Conservation (phyloP, 2,888 invertebrate species). For the Globia sparganii region DNA sequence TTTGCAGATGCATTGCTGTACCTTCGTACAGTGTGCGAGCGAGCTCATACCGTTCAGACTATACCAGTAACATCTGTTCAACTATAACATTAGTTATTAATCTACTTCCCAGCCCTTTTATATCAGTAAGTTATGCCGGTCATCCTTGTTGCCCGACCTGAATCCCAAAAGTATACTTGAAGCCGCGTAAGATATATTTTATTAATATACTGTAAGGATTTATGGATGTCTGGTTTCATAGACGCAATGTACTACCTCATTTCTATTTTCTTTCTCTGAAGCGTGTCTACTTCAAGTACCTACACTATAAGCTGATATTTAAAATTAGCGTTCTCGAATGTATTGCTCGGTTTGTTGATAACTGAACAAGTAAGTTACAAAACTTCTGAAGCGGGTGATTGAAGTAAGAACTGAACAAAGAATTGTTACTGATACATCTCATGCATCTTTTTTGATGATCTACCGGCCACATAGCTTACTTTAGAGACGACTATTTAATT, state of each 20-base stretch:
- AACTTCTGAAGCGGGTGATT: conserved; percentile 40
- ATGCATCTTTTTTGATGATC: conserved; percentile 22
- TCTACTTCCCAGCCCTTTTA: conserved; percentile 20
- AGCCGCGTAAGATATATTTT: conserved; percentile 16
- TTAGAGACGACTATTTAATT: conserved; percentile 11
- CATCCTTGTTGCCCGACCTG: not conserved
- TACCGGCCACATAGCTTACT: not conserved
- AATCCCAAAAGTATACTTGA: conserved; percentile 19
- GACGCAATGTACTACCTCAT: conserved; percentile 38
- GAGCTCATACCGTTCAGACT: not conserved
- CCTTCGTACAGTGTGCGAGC: not conserved
- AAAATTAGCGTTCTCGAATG: conserved; percentile 50
- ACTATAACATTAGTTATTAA: conserved; percentile 16
- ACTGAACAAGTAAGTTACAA: conserved; percentile 40
- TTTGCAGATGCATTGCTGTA: conserved; percentile 20
- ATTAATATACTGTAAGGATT: conserved; percentile 16
- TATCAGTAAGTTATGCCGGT: conserved; percentile 22
- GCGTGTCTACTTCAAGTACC: conserved; percentile 56
- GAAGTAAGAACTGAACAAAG: conserved; percentile 48
- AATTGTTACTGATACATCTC: conserved; percentile 23
- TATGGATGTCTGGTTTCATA: conserved; percentile 26
- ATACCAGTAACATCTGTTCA: conserved; percentile 13
- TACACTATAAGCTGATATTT: conserved; percentile 60
- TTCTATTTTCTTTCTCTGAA: conserved; percentile 54
- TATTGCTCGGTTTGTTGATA: conserved; percentile 40